These are phyloP conservation scores for Rhinogobius similis DNA, from an alignment of 2,113 vertebrate genomes.

Conservation along the genomic window DNA sequence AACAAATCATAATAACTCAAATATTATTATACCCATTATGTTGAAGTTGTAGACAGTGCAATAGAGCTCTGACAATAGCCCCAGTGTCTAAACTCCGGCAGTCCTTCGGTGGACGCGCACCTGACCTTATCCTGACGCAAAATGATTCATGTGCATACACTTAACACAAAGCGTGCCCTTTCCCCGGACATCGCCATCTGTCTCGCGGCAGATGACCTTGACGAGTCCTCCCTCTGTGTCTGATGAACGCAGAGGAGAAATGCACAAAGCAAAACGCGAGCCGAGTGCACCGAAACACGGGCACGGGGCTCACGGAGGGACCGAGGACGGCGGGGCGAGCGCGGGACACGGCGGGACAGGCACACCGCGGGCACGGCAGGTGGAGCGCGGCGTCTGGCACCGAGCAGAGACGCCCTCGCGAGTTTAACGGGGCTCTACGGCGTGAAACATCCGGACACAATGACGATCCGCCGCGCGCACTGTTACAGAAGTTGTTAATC, in stretches of 20 bases:
- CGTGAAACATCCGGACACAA: neutral
- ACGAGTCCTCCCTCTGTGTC: conserved; percentile 18
- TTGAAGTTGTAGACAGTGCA: neutral
- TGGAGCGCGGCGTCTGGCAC: conserved; percentile 4
- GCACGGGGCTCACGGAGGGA: neutral
- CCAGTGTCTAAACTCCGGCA: neutral
- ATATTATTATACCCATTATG: too few species aligned
- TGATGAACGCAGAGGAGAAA: conserved; percentile 22
- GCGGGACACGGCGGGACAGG: neutral
- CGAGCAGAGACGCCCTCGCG: neutral
- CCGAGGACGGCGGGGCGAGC: neutral
- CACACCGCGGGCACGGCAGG: conserved; percentile 17
- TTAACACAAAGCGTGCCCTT: conserved; percentile 2
- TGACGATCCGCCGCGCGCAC: neutral
- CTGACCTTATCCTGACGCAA: neutral
- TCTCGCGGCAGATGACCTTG: conserved; percentile 63
- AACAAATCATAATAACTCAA: too few species aligned
- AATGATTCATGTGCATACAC: conserved; percentile 11
- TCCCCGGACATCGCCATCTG: conserved; percentile 32
- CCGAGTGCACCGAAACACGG: conserved; percentile 35
- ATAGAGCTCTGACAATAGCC: neutral
- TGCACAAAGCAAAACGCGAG: conserved; percentile 7
- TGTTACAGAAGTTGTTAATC: conserved; percentile 9
- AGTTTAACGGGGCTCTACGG: neutral
- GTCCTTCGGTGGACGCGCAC: neutral